Percentiles rank a stretch among this genome's conserved stretches.
Conservation (phyloP, 2,113 vertebrate species). For the Climacteris rufus region DNA sequence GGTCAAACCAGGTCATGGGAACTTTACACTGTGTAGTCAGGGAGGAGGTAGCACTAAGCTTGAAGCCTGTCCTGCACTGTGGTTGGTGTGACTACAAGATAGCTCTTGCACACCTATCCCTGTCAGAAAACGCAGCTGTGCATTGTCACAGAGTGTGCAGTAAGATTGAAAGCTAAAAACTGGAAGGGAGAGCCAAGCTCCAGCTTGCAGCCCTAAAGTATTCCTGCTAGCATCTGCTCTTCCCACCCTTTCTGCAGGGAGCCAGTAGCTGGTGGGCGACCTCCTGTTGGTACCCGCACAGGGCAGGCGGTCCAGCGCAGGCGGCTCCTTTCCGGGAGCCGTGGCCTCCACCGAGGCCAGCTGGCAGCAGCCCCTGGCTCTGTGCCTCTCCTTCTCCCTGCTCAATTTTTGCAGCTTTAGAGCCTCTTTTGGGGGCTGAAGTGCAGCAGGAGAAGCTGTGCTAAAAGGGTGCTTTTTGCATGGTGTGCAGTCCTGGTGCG, state of each 20-base stretch:
- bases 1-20: neutral
- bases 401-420: neutral
- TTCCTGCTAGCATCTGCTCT: neutral
- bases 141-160: neutral
- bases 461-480: neutral
- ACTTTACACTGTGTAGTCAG: neutral
- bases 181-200: neutral
- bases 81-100: neutral
- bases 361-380: slow-evolving; percentile 22
- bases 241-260: neutral
- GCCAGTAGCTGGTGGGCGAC: neutral
- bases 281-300: neutral
- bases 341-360: neutral
- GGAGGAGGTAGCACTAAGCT: neutral
- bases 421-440: neutral
- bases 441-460: neutral
- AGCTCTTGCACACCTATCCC: neutral
- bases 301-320: neutral
- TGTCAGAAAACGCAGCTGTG: accelerated
- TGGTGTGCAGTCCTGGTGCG: accelerated
- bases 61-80: neutral
- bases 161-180: neutral
- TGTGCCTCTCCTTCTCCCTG: neutral
- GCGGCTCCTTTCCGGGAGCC: neutral
- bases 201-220: neutral